phyloP scores from a whole-genome alignment of 2,888 invertebrate species.

The Drosophila neotestacea region DNA sequence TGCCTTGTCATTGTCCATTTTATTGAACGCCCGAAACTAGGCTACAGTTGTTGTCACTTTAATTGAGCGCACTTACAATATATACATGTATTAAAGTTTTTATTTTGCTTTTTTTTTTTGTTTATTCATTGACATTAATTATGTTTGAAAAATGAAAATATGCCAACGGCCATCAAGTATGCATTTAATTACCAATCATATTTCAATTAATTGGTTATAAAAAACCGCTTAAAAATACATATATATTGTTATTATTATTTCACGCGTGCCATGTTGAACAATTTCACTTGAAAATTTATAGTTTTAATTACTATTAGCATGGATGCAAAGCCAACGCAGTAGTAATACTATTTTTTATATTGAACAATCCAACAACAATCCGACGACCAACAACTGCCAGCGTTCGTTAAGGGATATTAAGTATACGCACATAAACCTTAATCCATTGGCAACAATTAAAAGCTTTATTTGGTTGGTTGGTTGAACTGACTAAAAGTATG shows the following conservation, averaged over 20 bases:
- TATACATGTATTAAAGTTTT: slow-evolving; percentile 3
- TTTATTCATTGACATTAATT: slow-evolving; percentile 57
- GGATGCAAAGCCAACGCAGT: slow-evolving; percentile 40
- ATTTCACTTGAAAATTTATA: slow-evolving; percentile 66
- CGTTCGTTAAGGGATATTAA: slow-evolving; percentile 57
- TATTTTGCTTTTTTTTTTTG: slow-evolving; percentile 16
- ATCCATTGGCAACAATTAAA: slow-evolving; percentile 79
- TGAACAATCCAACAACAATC: slow-evolving; percentile 1
- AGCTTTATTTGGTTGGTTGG: slow-evolving; percentile 61
- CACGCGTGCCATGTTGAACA: slow-evolving; percentile 38
- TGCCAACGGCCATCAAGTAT: slow-evolving; percentile 67
- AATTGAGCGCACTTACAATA: slow-evolving; percentile 38
- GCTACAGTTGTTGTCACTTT: slow-evolving; percentile 43
- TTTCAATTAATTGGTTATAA: slow-evolving; percentile 80
- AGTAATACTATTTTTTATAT: slow-evolving; percentile 8
- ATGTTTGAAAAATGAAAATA: slow-evolving; percentile 63
- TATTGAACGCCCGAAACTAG: slow-evolving; percentile 58
- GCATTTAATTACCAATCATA: slow-evolving; percentile 79
- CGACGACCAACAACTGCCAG: slow-evolving; percentile 15
- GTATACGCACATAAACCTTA: slow-evolving; percentile 74
- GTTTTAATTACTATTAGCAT: slow-evolving; percentile 68
- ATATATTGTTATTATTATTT: slow-evolving; percentile 61
- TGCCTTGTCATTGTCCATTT: slow-evolving; percentile 30
- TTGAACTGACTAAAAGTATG: slow-evolving; percentile 50
- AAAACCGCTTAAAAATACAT: slow-evolving; percentile 54